Base-by-base conservation (phyloP, 35 echinoderm and acorn worm genomes). In the Anneissia japonica region DNA sequence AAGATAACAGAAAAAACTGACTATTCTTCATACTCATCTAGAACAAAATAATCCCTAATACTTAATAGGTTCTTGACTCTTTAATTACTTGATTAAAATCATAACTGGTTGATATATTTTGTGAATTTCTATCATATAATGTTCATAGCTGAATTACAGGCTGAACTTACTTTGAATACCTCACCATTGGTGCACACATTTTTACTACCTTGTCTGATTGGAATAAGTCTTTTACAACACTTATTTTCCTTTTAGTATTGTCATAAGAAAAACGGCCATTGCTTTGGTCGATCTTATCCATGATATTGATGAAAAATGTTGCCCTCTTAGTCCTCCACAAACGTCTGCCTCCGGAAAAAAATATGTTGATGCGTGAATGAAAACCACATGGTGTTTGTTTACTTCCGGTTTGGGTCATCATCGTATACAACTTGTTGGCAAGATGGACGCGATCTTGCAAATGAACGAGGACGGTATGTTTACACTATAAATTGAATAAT, bases 111-210 rank as follows among this genome's bases (percentile, higher is more conserved):
- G n/a, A 45, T 45, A 16, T 45, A 16, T 45, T 45, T 16, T 45
- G 40, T 16, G 40, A 43, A 43, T 43, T 43, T 14, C 40, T 43
- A 6, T 43, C 40, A 14, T 4, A 43, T 43, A 43, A 43, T 14
- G 4, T 43, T 4, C 4, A 14, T 43, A 14, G 40, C 4, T 43
- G 14, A 43, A 6, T 43, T 6, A 36, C 16, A 30, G n/a, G 12
- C 30, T 6, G 9, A 37, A 86, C 92, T 89, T 73, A 89, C 88
- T 93, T 93, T 4, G 92, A 93, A 86, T 93, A 93, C 40, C 92
- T 89, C 23, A 93, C 92, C 92, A 93, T 93, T 17, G 92, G 92
- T 38, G 92, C 92, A 90, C 92, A 93, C 13, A 93, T 90, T 79
- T 93, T 93, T 31, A 92, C 38, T 37, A 75, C 32, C 13, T 84